phyloP scores from a whole-genome alignment of 53 echinoderm and acorn worm species.

The Zoroaster sp. region DNA sequence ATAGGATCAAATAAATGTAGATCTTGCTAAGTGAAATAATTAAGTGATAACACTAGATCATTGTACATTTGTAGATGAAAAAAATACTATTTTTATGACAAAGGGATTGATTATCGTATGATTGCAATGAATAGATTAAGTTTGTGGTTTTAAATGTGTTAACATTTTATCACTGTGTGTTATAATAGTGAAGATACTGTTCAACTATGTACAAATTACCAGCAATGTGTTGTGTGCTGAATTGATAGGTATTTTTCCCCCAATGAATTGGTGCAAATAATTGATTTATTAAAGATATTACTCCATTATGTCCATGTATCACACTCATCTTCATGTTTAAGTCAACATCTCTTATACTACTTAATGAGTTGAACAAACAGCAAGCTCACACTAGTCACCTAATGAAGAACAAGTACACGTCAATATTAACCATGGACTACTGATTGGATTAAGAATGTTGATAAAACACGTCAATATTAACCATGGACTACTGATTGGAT shows the following conservation, averaged over 20 bases:
- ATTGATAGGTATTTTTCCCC: neutral
- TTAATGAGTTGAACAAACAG: too few relatives aligned
- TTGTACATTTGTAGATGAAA: conserved; percentile 61
- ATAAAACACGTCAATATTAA: too few relatives aligned
- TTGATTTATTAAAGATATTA: neutral
- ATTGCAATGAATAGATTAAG: neutral
- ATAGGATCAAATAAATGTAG: neutral
- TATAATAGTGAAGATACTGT: neutral
- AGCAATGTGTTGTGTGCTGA: conserved; percentile 53
- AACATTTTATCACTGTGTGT: neutral
- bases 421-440: too few relatives aligned
- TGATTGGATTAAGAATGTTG: too few relatives aligned
- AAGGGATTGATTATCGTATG: conserved; percentile 22
- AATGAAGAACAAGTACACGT: too few relatives aligned
- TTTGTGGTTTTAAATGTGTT: neutral
- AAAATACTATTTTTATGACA: conserved; percentile 57
- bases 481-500: too few relatives aligned
- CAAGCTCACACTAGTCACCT: too few relatives aligned
- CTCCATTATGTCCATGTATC: neutral
- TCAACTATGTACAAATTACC: neutral
- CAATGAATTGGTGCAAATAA: conserved; percentile 16
- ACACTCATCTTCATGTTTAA: neutral
- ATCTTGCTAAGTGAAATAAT: conserved; percentile 23
- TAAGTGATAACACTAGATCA: conserved; percentile 39
- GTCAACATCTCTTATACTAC: too few relatives aligned